Base-by-base conservation (phyloP, 2,113 vertebrate genomes). In the Melanotaenia duboulayi region DNA sequence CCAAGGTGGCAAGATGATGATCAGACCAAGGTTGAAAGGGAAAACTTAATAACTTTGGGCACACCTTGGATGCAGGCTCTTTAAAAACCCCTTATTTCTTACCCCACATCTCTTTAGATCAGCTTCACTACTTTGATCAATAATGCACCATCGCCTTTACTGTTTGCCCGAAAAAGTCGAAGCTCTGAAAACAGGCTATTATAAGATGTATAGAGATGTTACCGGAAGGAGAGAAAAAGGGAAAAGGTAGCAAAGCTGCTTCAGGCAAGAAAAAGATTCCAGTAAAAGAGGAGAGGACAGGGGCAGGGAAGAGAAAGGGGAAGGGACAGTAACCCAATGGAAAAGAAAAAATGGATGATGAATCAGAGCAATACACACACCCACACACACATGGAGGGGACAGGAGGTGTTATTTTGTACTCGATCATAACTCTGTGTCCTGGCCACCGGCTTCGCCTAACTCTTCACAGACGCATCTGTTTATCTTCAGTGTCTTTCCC, bases 401-500 rank as follows among this genome's bases (percentile, higher is more conserved):
- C 77, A 78, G 66, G 70, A 68, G 75, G 40, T 76, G 80, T 90
- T 90, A 86, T 87, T 90, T 80, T 80, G 60, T 77, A 76, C 83
- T 90, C 79, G 2, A 88, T 90, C 90, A 90, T 82, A 63, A 79
- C 81, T 46, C 54, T 49, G 67, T 74, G 78, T 74, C 44, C 71
- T 54, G 62, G 73, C 87, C 71, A 66, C 66, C 7, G 57, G 86
- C 76, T 72, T 70, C 2, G 63, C 86, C 83, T 17, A 60, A 61
- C 69, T 77, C 80, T 74, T 69, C 56, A 57, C 74, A 81, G 81
- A 80, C 23, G 11, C 77, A 78, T 67, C 51, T 78, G 72, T 86
- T 87, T 75, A 76, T 89, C 77, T 82, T 80, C 22, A 8, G 22
- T 71, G 66, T 83, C 57, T 42, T 55, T 71, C 71, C 80, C 81